Evolutionary conservation across 2,888 invertebrate species (phyloP).

Genomic region (Luffia ferchaultella): DNA sequence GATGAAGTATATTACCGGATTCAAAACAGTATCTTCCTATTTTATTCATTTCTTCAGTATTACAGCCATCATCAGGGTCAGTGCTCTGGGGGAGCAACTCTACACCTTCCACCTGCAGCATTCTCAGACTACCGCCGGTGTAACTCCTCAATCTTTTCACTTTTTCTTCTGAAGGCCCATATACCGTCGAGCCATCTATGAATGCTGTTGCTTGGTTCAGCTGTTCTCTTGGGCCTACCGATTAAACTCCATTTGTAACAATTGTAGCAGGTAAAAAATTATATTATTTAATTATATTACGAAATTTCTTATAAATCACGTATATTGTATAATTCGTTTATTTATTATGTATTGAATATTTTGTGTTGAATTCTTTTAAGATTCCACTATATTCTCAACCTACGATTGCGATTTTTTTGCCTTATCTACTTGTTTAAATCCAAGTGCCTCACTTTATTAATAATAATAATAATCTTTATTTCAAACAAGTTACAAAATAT

Average conservation of each 20-base stretch:
- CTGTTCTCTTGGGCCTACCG: slow-evolving; percentile 78
- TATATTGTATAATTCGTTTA: too few relatives aligned
- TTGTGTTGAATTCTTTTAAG: too few relatives aligned
- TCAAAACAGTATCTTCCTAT: slow-evolving; percentile 83
- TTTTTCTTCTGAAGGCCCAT: slow-evolving; percentile 69
- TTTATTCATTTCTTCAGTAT: slow-evolving; percentile 70
- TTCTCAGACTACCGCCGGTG: slow-evolving; percentile 69
- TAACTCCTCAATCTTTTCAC: slow-evolving; percentile 55
- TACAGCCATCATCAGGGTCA: slow-evolving; percentile 80
- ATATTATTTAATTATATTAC: too few relatives aligned
- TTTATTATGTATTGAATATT: too few relatives aligned
- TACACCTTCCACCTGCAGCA: slow-evolving; percentile 71
- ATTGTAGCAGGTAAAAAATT: too few relatives aligned
- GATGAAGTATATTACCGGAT: slow-evolving; percentile 53
- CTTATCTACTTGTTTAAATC: too few relatives aligned
- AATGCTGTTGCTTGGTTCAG: slow-evolving; percentile 85
- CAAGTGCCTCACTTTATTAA: too few relatives aligned
- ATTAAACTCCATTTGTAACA: not conserved
- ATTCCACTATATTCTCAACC: too few relatives aligned
- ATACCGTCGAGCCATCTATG: slow-evolving; percentile 86
- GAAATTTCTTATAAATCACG: too few relatives aligned
- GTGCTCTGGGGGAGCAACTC: slow-evolving; percentile 75
- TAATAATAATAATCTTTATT: too few relatives aligned
- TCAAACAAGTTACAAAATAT: too few relatives aligned
- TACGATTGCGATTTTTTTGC: too few relatives aligned